phyloP scores from a whole-genome alignment of 2,888 invertebrate species.

The Polyommatus iphigenia region DNA sequence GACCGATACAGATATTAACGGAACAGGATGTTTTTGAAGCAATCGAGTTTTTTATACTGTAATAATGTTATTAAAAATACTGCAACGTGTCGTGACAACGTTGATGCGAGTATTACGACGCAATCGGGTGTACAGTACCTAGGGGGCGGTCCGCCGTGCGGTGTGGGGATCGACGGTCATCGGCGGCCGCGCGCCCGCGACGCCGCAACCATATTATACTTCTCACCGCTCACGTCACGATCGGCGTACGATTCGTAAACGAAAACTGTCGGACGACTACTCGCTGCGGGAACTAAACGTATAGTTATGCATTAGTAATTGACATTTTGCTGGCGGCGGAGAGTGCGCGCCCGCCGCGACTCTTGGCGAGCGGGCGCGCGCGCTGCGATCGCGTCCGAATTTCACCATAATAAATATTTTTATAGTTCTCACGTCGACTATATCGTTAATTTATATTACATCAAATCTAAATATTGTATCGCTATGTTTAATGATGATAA shows the following conservation, averaged over 20 bases:
- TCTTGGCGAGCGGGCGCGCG: conserved; percentile 8
- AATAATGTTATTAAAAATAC: neutral
- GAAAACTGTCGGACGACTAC: conserved; percentile 24
- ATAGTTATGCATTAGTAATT: conserved; percentile 53
- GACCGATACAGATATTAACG: neutral
- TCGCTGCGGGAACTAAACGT: conserved; percentile 26
- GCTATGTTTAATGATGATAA: conserved; percentile 64
- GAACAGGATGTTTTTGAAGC: neutral
- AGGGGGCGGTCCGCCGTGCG: neutral
- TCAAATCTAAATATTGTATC: conserved; percentile 65
- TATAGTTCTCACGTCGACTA: conserved; percentile 65
- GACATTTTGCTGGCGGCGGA: conserved; percentile 40
- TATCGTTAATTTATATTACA: conserved; percentile 62
- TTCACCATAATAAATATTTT: conserved; percentile 60
- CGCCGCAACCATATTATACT: conserved; percentile 74
- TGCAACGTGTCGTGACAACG: neutral
- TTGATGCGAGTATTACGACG: neutral
- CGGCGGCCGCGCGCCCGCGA: conserved; percentile 34
- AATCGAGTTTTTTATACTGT: neutral
- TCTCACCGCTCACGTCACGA: conserved; percentile 54
- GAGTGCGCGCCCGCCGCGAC: conserved; percentile 15
- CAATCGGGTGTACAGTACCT: neutral
- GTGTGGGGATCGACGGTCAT: conserved; percentile 56
- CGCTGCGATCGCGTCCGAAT: conserved; percentile 39
- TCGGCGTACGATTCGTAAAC: conserved; percentile 26